Base-by-base conservation (phyloP, 2,888 invertebrate genomes). In the Erebia epiphron region DNA sequence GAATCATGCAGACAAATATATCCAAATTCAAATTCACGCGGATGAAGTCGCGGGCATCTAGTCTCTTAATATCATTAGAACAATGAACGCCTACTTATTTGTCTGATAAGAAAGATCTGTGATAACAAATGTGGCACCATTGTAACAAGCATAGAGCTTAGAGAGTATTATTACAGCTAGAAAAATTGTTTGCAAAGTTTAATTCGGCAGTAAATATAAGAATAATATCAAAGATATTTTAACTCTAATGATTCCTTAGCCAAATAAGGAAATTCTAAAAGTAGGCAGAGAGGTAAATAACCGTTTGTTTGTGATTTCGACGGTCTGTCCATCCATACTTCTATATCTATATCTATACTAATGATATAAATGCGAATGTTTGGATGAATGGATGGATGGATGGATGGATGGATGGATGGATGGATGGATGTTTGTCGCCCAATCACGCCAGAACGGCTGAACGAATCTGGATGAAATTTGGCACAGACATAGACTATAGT, bases 191-290 rank as follows among this genome's bases (percentile, higher is more conserved):
- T 57, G 56, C 56, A 1, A 14, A 8, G 13, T 26, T 54, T 54
- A 16, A 52, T 52, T n/a, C 16, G 52, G 9, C n/a, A 9, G n/a
- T 16, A 52, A 52, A 52, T 52, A 2, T 10, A 54, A 18, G 54
- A 0, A 18, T 52, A 35, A 2, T 54, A 18, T 54, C 16, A 52
- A n/a, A 52, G 16, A 16, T 16, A 16, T 16, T 9, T n/a, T 0
- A n/a, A 9, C 52, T 2, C 46, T 46, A 46, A 3, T 46, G 46
- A 13, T 46, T 13, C 13, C n/a, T 16, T 52, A 52, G 16, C 2
- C n/a, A 52, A 52, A 52, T 52, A 52, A 52, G 52, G 52, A 52
- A 52, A 52, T 52, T 52, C 16, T 52, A 52, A 52, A 52, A 52
- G 52, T 50, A 16, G 2, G 52, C 9, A 52, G 16, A 9, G 8